Percentiles rank a stretch among this genome's conserved stretches.
phyloP scores from a whole-genome alignment of 2,797 vertebrate species.

The Acanthurus leucopareius region DNA sequence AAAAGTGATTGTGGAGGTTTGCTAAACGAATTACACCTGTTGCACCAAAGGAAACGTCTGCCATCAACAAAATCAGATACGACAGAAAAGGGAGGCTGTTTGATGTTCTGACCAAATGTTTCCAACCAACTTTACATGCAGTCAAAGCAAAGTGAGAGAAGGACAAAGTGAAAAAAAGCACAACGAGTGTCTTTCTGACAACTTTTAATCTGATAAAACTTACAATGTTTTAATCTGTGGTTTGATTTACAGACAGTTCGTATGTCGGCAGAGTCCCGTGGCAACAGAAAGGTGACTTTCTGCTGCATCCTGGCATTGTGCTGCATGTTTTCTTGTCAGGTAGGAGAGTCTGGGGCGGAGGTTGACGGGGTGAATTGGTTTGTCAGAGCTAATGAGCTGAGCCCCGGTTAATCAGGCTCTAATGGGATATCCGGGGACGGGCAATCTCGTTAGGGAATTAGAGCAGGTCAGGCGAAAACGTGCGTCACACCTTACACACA shows the following conservation, averaged over 20 bases:
- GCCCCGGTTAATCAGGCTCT: constrained; percentile 82
- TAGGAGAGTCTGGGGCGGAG: constrained; percentile 34
- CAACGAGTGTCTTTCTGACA: background rate
- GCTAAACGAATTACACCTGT: background rate
- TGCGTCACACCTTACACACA: constrained; percentile 80
- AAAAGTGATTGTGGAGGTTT: background rate
- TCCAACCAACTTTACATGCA: background rate
- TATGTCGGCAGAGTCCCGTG: background rate
- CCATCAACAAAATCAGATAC: background rate
- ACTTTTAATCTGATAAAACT: background rate
- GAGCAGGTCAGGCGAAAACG: constrained; percentile 71
- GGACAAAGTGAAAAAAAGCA: background rate
- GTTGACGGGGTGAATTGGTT: constrained; percentile 77
- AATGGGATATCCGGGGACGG: constrained; percentile 84
- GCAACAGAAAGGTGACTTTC: constrained; percentile 11
- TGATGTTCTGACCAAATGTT: background rate
- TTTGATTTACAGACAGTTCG: background rate
- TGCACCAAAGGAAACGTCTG: background rate
- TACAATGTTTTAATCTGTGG: background rate
- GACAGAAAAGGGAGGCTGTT: background rate
- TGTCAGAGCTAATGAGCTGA: constrained; percentile 85
- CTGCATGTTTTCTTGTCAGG: constrained; percentile 6
- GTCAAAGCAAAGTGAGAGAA: background rate
- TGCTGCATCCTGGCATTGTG: background rate
- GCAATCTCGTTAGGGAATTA: constrained; percentile 87